Percentiles rank a stretch among this genome's conserved stretches.
These are phyloP conservation scores for Drosophila ezoana DNA, from an alignment of 2,888 invertebrate genomes.

Conservation along the genomic window DNA sequence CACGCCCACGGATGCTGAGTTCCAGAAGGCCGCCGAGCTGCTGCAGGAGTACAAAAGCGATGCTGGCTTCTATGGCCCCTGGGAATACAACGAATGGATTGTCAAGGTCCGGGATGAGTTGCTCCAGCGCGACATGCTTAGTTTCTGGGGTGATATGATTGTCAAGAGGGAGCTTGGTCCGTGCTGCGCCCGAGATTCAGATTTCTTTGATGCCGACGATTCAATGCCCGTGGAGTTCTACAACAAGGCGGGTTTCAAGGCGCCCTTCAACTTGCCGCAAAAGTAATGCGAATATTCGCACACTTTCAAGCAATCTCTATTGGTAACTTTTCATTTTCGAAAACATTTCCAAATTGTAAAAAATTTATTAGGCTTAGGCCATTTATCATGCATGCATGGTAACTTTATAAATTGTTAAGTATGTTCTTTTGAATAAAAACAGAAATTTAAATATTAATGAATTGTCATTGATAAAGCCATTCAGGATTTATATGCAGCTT, in stretches of 20 bases:
- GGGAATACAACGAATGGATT: slow-evolving; percentile 83
- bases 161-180: slow-evolving; percentile 79
- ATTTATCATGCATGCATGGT: too few relatives aligned
- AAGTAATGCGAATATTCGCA: too few relatives aligned
- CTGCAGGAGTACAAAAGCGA: slow-evolving; percentile 83
- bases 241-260: slow-evolving; percentile 60
- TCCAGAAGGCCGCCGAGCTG: slow-evolving; percentile 58
- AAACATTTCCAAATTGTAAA: background rate
- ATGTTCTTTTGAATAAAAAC: background rate
- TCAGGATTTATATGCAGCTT: background rate
- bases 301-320: background rate
- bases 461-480: slow-evolving; percentile 26
- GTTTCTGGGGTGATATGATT: slow-evolving; percentile 82
- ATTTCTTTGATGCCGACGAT: slow-evolving; percentile 76
- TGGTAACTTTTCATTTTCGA: background rate
- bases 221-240: slow-evolving; percentile 74
- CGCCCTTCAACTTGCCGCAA: slow-evolving; percentile 53
- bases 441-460: slow-evolving; percentile 16
- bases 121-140: slow-evolving; percentile 65
- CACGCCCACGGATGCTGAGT: slow-evolving; percentile 22
- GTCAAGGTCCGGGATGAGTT: slow-evolving; percentile 76
- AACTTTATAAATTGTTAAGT: slow-evolving; percentile 1
- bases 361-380: background rate
- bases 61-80: slow-evolving; percentile 72
- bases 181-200: slow-evolving; percentile 79